Percentiles rank a stretch among this genome's conserved stretches.
Evolutionary conservation across 1,140 invertebrate genomes (phyloP).

Genomic region (Platorchestia sp.): DNA sequence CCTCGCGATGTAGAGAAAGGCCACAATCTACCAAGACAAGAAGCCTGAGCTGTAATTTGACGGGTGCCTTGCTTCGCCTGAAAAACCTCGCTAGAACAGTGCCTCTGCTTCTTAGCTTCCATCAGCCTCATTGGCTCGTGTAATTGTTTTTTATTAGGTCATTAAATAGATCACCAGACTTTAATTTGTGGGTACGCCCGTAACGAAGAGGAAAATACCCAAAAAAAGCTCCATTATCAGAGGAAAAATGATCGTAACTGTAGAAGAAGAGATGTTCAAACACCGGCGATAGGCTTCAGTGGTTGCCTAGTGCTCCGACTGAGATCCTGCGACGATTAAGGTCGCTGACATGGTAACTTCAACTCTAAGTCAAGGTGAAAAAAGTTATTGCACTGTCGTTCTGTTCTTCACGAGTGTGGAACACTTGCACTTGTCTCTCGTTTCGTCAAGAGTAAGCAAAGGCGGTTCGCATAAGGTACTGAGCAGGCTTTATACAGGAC

Average conservation of each 20-base stretch:
- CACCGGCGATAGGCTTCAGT: slow-evolving; percentile 49
- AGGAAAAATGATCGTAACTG: slow-evolving; percentile 47
- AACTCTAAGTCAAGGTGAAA: background rate
- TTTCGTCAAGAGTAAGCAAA: background rate
- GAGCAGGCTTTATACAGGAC: background rate
- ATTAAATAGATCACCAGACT: slow-evolving; percentile 50
- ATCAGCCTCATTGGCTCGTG: slow-evolving; percentile 17
- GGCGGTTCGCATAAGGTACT: background rate
- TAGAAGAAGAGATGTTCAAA: slow-evolving; percentile 21
- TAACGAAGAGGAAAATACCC: slow-evolving; percentile 38
- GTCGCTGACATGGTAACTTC: background rate
- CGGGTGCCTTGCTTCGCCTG: background rate
- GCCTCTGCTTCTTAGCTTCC: slow-evolving; percentile 25
- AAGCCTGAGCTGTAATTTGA: slow-evolving; percentile 27
- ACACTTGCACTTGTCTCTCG: background rate
- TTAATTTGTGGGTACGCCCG: slow-evolving; percentile 49
- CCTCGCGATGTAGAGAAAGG: background rate
- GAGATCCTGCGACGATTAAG: slow-evolving; percentile 24
- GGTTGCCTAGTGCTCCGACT: background rate
- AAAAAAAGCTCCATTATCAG: slow-evolving; percentile 45
- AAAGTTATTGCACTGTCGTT: background rate
- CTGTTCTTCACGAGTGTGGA: background rate
- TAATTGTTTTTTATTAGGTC: slow-evolving; percentile 54
- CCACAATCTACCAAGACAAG: slow-evolving; percentile 28
- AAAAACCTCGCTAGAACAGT: background rate